phyloP scores from a whole-genome alignment of 2,113 vertebrate species.

The Aramus guarauna region DNA sequence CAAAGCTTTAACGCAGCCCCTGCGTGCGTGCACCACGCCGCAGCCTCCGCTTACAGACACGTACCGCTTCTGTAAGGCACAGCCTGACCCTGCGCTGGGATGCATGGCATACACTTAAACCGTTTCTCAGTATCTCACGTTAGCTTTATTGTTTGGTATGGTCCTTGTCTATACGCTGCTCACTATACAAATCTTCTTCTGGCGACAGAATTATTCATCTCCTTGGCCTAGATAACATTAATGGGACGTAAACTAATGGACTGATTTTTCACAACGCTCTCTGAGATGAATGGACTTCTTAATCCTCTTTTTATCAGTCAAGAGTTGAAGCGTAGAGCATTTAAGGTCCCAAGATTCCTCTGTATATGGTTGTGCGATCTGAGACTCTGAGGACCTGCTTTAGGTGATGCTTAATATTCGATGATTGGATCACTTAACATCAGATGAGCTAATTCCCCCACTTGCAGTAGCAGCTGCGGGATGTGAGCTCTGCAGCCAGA shows the following conservation, averaged over 20 bases:
- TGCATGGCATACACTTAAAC: neutral
- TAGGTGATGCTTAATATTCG: neutral
- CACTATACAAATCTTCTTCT: constrained; percentile 18
- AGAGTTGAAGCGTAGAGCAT: neutral
- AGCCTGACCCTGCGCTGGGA: neutral
- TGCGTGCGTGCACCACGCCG: neutral
- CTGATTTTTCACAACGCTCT: constrained; percentile 38
- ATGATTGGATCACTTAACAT: neutral
- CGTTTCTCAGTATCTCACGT: neutral
- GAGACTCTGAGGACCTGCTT: neutral
- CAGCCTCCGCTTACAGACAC: neutral
- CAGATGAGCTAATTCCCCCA: neutral
- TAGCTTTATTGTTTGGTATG: neutral
- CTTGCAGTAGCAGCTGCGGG: neutral
- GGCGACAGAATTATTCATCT: constrained; percentile 51
- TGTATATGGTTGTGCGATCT: neutral
- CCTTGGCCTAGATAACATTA: constrained; percentile 39
- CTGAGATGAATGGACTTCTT: constrained; percentile 11
- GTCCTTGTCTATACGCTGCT: neutral
- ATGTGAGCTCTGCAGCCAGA: neutral
- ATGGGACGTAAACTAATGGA: constrained; percentile 50
- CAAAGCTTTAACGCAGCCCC: neutral
- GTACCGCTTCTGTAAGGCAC: neutral
- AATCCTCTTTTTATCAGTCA: constrained; percentile 39
- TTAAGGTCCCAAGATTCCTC: neutral